Conservation (phyloP, 2,797 vertebrate genomes). For the Austrolebias charrua region DNA sequence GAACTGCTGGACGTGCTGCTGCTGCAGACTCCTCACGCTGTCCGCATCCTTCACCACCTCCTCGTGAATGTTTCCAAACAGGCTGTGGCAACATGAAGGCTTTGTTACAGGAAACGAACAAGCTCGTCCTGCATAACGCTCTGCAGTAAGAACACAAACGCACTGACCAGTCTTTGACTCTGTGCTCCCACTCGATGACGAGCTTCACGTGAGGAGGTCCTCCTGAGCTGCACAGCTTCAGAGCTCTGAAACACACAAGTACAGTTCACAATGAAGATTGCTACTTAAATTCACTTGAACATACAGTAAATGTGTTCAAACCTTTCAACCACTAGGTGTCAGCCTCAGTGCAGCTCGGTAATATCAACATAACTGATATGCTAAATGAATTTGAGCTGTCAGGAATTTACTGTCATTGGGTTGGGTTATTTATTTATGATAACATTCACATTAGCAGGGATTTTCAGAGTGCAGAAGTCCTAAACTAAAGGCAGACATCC, state of each 20-base stretch:
- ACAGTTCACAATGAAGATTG: background rate
- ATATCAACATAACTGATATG: background rate
- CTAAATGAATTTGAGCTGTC: background rate
- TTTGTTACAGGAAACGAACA: background rate
- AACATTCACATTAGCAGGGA: background rate
- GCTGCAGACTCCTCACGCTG: constrained; percentile 85
- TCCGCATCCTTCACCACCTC: constrained; percentile 88
- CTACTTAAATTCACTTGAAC: background rate
- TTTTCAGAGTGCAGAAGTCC: background rate
- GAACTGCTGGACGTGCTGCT: constrained; percentile 86
- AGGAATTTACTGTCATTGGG: background rate
- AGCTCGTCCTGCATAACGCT: background rate
- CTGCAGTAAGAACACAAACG: background rate
- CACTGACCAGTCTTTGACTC: constrained; percentile 89
- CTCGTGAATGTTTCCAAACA: constrained; percentile 90
- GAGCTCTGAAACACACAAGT: constrained; percentile 73
- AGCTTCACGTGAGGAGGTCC: constrained; percentile 90
- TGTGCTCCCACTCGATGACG: constrained; percentile 89
- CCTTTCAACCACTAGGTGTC: constrained; percentile 56
- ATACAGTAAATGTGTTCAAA: background rate
- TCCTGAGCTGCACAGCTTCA: constrained; percentile 84
- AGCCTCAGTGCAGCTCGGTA: background rate
- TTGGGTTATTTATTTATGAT: background rate
- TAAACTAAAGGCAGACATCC: background rate
- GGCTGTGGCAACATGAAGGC: constrained; percentile 64